phyloP scores from a whole-genome alignment of 2,888 invertebrate species.

The Pandemis cinnamomeana region DNA sequence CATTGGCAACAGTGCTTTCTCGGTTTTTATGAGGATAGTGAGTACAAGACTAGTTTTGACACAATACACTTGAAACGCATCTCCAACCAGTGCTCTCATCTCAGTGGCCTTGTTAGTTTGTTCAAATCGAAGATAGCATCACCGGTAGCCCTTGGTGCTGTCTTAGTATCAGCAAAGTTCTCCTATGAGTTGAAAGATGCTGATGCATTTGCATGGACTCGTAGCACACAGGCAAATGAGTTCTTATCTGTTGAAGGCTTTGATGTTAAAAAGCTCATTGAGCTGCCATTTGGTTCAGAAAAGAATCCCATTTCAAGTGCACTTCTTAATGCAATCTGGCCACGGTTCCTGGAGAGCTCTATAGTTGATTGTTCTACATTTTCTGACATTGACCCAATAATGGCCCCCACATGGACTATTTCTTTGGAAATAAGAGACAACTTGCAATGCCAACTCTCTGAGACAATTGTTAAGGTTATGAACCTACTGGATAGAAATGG shows the following conservation, averaged over 20 bases:
- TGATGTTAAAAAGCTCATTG: constrained; percentile 76
- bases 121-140: constrained; percentile 95
- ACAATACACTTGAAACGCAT: constrained; percentile 93
- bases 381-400: constrained; percentile 93
- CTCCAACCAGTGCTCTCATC: constrained; percentile 92
- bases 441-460: constrained; percentile 90
- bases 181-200: constrained; percentile 88
- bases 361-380: constrained; percentile 94
- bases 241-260: constrained; percentile 79
- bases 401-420: constrained; percentile 92
- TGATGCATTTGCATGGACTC: constrained; percentile 86
- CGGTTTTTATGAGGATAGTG: constrained; percentile 92
- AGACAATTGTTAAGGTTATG: constrained; percentile 89
- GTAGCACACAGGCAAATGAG: constrained; percentile 75
- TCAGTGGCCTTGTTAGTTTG: constrained; percentile 92
- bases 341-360: constrained; percentile 92
- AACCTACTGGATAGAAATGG: constrained; percentile 85
- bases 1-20: constrained; percentile 91
- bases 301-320: constrained; percentile 92
- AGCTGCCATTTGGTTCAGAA: constrained; percentile 93
- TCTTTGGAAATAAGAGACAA: constrained; percentile 87
- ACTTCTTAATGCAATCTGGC: constrained; percentile 93
- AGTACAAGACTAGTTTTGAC: constrained; percentile 93
- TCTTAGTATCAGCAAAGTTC: constrained; percentile 89
- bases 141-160: constrained; percentile 85